Percentiles rank a stretch among this genome's conserved stretches.
These are phyloP conservation scores for Peribatodes rhomboidaria DNA, from an alignment of 2,888 invertebrate genomes.

Conservation along the genomic window DNA sequence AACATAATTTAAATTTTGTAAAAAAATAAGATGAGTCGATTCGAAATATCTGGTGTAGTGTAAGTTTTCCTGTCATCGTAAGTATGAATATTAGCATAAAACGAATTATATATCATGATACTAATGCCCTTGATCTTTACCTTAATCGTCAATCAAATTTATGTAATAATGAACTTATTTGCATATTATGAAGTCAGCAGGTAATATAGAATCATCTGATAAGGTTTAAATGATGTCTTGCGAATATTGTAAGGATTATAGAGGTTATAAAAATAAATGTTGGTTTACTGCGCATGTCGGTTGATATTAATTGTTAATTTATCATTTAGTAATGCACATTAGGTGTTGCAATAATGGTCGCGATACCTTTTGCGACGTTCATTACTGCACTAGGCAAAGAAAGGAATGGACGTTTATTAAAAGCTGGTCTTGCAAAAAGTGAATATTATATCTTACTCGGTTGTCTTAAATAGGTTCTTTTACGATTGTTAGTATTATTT, in stretches of 20 bases:
- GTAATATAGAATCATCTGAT: conserved; percentile 28
- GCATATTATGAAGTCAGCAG: conserved; percentile 50
- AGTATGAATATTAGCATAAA: conserved; percentile 22
- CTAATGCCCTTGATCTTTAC: conserved; percentile 58
- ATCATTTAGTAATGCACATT: conserved; percentile 71
- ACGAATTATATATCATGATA: conserved; percentile 27
- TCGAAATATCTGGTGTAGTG: background rate
- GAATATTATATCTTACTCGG: background rate
- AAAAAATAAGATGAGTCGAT: background rate
- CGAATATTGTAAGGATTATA: conserved; percentile 24
- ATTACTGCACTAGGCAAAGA: conserved; percentile 69
- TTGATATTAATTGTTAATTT: conserved; percentile 69
- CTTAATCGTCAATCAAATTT: conserved; percentile 57
- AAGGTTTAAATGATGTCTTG: conserved; percentile 23
- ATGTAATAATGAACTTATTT: conserved; percentile 52
- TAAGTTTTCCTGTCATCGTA: conserved; percentile 9
- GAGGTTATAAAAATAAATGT: conserved; percentile 50
- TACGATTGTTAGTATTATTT: background rate
- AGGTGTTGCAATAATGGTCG: conserved; percentile 61
- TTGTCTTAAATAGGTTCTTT: background rate
- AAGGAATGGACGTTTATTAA: conserved; percentile 53
- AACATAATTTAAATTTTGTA: too few species aligned
- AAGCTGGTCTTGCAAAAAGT: background rate
- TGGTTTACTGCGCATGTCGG: conserved; percentile 53
- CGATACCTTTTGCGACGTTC: conserved; percentile 68